Base-by-base conservation (phyloP, 2,888 invertebrate genomes). In the Heliothis peltigera region DNA sequence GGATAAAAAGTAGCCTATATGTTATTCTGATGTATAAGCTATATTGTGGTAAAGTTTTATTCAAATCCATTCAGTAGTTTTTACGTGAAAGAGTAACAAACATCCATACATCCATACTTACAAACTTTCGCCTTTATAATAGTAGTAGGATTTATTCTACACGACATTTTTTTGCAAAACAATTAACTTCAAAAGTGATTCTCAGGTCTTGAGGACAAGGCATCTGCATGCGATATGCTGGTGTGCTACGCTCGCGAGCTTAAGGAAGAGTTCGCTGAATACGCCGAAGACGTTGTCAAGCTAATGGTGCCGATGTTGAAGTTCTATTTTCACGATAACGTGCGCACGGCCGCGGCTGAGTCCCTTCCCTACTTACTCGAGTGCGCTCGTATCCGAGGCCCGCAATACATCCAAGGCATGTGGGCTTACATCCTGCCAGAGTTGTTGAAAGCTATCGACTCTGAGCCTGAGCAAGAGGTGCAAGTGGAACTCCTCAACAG, bases 151-250 rank as follows among this genome's bases (percentile, higher is more conserved):
- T 12, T 32, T 3, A 12, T 4, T 32, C 3, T 32, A 0, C 8
- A 28, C 1, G 28, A 10, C 3, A 12, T 32, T 12, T 32, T 10
- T 32, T 32, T 8, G 5, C 22, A 22, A 25, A 17, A 17, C 1
- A 17, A 28, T 8, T 25, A 15, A 46, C n/a, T n/a, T 17, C 18
- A 22, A 25, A 48, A 0, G 8, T 18, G 46, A 46, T 53, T 54
- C 2, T 4, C 72, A 96, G 97, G 98, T 76, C 95, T 99, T 62
- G 99, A 99, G 92, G 99, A 99, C 90, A 99, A 99, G 89, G 98
- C 98, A 0, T 98, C 98, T 1, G 99, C 99, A 0, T 99, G 98
- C 89, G 98, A 98, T 91, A 99, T 99, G 99, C 94, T 99, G 61
- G 98, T 99, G 10, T 99, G 98, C 89, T 99, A 98, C 87, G 99